Evolutionary conservation across 2,113 vertebrate genomes (phyloP).

Genomic region (Caranx ignobilis): DNA sequence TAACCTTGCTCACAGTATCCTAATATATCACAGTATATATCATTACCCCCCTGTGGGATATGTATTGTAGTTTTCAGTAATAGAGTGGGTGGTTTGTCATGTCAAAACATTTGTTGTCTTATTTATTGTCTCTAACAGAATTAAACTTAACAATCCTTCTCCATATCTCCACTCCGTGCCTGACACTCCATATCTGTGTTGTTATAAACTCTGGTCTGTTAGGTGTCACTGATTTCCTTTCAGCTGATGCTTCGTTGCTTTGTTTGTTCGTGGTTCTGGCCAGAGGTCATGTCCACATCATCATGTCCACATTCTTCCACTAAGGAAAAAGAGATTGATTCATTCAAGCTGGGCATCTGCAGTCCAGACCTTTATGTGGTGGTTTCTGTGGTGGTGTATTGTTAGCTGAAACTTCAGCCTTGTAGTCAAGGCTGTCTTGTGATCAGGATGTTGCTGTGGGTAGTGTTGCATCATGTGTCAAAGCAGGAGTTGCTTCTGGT

Average conservation of each 20-base stretch:
- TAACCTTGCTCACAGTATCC: too few relatives aligned
- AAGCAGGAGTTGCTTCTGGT: not conserved
- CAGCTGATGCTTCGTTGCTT: not conserved
- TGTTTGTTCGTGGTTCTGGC: not conserved
- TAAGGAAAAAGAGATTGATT: not conserved
- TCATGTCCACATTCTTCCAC: not conserved
- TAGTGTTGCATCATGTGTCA: not conserved
- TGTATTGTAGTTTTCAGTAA: too few relatives aligned
- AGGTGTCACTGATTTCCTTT: not conserved
- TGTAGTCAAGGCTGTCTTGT: not conserved
- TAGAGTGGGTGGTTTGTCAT: not conserved
- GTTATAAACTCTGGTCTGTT: not conserved
- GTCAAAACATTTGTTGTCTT: not conserved
- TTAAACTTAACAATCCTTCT: not conserved
- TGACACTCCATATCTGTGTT: not conserved
- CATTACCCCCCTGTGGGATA: too few relatives aligned
- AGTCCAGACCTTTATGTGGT: not conserved
- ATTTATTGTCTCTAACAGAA: not conserved
- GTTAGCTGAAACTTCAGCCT: not conserved
- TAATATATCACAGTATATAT: not conserved
- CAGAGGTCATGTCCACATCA: not conserved
- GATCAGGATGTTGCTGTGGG: not conserved
- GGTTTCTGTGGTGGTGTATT: not conserved
- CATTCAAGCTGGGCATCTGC: not conserved
- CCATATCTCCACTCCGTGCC: not conserved